Evolutionary conservation across 2,888 invertebrate genomes (phyloP).

Genomic region (Tetranychus truncatus): DNA sequence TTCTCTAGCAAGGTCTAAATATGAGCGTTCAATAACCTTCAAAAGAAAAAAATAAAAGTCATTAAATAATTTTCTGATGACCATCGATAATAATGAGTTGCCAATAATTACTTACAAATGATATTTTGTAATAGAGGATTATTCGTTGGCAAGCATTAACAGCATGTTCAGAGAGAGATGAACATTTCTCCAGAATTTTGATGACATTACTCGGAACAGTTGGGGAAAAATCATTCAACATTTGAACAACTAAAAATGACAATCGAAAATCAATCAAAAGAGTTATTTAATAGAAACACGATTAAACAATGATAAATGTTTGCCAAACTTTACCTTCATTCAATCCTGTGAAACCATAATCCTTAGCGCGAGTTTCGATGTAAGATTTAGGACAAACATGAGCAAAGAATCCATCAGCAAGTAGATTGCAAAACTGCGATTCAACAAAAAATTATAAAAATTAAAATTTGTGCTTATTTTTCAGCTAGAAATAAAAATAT

Average conservation of each 20-base stretch:
- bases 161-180: background rate
- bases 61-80: background rate
- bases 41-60: background rate
- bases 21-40: background rate
- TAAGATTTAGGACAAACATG: background rate
- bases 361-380: background rate
- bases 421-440: background rate
- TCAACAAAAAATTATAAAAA: background rate
- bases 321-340: background rate
- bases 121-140: conserved; percentile 19
- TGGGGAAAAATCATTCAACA: background rate
- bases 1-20: background rate
- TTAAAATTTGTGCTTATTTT: background rate
- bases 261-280: background rate
- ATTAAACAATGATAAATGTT: no score
- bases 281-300: background rate
- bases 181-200: background rate
- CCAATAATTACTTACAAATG: conserved; percentile 12
- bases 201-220: background rate
- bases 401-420: background rate
- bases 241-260: background rate
- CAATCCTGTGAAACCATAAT: background rate
- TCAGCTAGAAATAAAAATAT: no score
- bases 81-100: background rate
- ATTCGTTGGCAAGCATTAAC: conserved; percentile 3